Evolutionary conservation across 37 sponge, comb jelly and placozoan genomes (phyloP), one percentile per base, ranked within the genome.

Genomic region (Cliona cf. orientalis): DNA sequence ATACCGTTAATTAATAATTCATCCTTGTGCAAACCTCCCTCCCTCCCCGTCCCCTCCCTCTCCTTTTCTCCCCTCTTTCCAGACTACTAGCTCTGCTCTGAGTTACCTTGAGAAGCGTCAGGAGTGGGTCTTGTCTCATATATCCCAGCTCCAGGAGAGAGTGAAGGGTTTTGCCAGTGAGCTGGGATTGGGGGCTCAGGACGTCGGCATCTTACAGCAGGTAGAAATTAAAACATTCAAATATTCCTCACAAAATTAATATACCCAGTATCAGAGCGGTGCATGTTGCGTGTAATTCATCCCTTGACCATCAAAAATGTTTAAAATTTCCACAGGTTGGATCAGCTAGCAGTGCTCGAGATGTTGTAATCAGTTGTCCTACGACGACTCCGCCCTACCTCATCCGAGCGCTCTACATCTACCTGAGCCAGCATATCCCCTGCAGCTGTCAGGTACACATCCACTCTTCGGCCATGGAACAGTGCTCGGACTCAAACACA

Each of bases 61-160:
- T 26, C 33, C 38, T 22, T 5, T 76, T 43, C 14, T 45, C 65
- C 78, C 17, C 11, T n/a, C 62, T 42, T 35, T 19, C 3, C 45
- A 85, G 85, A 46, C 26, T 14, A 25, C 63, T 2, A 45, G 49
- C 31, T 85, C 75, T 2, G 77, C 89, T 14, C 78, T 88, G 28
- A 80, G 75, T 58, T 80, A 84, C 38, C 42, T 90, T 12, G 90
- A 90, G 81, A 37, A 90, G 66, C 66, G 86, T 3, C 86, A 90
- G 71, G 86, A 90, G 56, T 69, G 62, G 67, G 59, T 90, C 41
- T 32, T 84, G 21, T 29, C 80, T 0, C 86, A 84, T 46, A 58
- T 90, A 2, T 56, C 60, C 29, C 39, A 75, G 17, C 68, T 90
- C n/a, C 73, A 90, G 60, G 81, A 84, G 19, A 84, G 57, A 35